Percentiles rank a stretch among this genome's conserved stretches.
Conservation (phyloP, 2,113 vertebrate genomes). For the Fulica atra region DNA sequence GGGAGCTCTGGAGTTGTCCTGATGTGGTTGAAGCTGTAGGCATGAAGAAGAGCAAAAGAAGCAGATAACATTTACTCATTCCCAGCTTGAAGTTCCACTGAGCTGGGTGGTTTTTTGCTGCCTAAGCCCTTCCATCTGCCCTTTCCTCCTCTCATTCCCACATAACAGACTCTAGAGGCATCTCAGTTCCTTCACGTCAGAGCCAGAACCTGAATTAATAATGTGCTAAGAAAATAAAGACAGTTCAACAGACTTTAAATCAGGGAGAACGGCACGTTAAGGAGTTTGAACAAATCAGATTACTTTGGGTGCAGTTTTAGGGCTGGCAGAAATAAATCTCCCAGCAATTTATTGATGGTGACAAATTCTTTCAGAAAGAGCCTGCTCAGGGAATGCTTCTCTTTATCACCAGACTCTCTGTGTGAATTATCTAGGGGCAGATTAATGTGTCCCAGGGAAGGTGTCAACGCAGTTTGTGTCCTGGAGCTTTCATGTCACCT, state of each 20-base stretch:
- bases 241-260: constrained; percentile 41
- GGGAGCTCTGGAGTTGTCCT: not conserved
- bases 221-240: constrained; percentile 51
- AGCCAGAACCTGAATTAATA: constrained; percentile 43
- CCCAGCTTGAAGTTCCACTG: not conserved
- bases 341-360: not conserved
- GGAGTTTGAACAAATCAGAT: constrained; percentile 43
- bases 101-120: not conserved
- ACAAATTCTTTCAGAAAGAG: not conserved
- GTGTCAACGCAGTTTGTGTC: not conserved
- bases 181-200: not conserved
- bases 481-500: not conserved
- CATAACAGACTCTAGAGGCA: not conserved
- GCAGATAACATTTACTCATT: not conserved
- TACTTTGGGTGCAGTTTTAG: not conserved
- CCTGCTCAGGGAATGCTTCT: not conserved
- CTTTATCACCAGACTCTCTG: not conserved
- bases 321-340: constrained; percentile 35
- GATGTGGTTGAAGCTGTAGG: not conserved
- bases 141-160: constrained; percentile 4
- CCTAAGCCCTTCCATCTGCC: constrained; percentile 1
- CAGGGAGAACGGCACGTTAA: constrained; percentile 31
- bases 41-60: not conserved
- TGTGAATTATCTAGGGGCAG: not conserved
- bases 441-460: not conserved